Evolutionary conservation across 2,888 invertebrate genomes (phyloP), one percentile per base, ranked within the genome.

Genomic region (Callinectes sapidus): DNA sequence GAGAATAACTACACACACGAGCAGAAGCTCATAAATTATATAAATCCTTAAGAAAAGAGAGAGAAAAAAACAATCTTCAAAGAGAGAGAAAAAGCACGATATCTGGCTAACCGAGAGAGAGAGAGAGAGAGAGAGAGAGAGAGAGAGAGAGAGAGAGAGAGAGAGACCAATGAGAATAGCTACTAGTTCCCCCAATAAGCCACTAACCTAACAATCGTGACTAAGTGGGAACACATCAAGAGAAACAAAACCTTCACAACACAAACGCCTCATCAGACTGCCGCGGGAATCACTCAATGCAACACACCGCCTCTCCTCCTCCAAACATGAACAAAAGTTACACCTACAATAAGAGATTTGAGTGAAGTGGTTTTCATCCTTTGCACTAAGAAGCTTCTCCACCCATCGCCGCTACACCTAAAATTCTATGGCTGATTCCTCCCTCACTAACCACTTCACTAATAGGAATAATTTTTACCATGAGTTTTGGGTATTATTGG

Each of bases 91-190:
- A 23, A 71, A 28, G 71, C 71, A 71, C 71, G 71, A 71, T n/a
- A 8, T 71, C 71, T 71, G n/a, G n/a, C 71, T 28, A 18, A n/a
- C 18, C 2, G 66, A 66, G 66, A 66, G 66, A 66, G 71, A 71
- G 71, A 71, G 71, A 71, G 71, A 71, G 71, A 71, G 71, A 71
- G 71, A 71, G 71, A 71, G 71, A 71, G 71, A 71, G 71, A 71
- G 71, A 71, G 71, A 71, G 71, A 71, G 71, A 71, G 71, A 71
- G 71, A 71, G 71, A 71, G 71, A 71, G 71, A 39, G 39, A 39
- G 39, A 39, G 39, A 39, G 39, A 23, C 8, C 23, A 28, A 71
- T 71, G 71, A 28, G 71, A 71, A 28, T 71, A 71, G 71, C 28
- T n/a, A 23, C 71, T 71, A 28, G 28, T n/a, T 71, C 71, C 71